Base-by-base conservation (phyloP, 2,797 vertebrate genomes). In the Huso huso region DNA sequence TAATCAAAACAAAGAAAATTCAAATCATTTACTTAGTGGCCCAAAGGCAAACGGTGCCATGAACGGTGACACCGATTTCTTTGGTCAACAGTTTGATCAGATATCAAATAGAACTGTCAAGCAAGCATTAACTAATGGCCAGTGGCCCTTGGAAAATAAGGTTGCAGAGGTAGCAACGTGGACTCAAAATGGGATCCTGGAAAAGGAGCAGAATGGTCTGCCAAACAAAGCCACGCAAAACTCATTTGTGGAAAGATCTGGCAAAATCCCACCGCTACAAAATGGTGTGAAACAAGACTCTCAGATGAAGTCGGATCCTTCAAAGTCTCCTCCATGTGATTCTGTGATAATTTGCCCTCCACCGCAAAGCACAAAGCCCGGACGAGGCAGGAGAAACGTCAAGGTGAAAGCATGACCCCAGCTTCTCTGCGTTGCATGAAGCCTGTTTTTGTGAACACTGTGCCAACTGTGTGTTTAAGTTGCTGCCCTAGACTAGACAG, bases 261-360 rank as follows among this genome's bases (percentile, higher is more conserved):
- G 80, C 78, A 86, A 84, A 84, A 86, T 79, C 71, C 65, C 73
- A 48, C 69, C 85, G 0, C 65, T 83, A 74, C 84, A 84, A 77
- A 93, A 95, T 48, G 89, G 84, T 81, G 4, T 84, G 72, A 84
- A 80, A 71, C 82, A 84, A 80, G 84, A 87, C 83, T 83, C 79
- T 73, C 83, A 83, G 71, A 88, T 71, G 71, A 73, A 71, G 60
- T 76, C 72, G 8, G 79, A 79, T 48, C 50, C 73, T 79, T 53
- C 78, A 55, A 82, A 80, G 70, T 74, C 81, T 76, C 78, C 80
- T 76, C 73, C 86, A 75, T 87, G 89, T 84, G 93, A 97, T 69
- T 91, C 94, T 62, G 91, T 98, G 83, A 87, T 94, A 77, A 90
- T 98, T 89, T 93, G 79, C 78, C 95, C 95, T 71, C 96, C 96